These are phyloP conservation scores for Bombycilla garrulus DNA, from an alignment of 2,113 vertebrate genomes.

Conservation along the genomic window DNA sequence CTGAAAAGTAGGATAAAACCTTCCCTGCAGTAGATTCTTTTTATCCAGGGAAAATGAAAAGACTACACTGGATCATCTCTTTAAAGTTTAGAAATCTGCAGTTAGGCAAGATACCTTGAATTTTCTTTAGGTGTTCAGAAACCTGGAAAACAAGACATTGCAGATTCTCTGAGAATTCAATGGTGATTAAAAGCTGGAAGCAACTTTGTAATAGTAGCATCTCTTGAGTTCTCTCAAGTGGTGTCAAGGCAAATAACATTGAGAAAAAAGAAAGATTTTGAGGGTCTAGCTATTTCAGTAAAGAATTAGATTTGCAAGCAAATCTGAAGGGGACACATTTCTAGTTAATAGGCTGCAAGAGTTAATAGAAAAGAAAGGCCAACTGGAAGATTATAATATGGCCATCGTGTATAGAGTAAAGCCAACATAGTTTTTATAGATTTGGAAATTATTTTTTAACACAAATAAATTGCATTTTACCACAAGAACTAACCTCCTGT, in stretches of 20 bases:
- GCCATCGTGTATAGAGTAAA: not conserved
- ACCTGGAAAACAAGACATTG: not conserved
- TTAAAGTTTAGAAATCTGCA: not conserved
- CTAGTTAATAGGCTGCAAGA: not conserved
- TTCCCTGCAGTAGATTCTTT: not conserved
- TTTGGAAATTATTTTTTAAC: not conserved
- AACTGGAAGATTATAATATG: not conserved
- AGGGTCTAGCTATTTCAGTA: not conserved
- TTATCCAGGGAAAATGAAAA: not conserved
- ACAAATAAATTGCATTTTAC: not conserved
- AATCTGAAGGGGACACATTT: not conserved
- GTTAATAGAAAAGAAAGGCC: not conserved
- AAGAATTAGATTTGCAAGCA: not conserved
- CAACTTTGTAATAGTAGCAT: not conserved
- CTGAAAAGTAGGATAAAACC: not conserved
- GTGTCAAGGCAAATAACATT: not conserved
- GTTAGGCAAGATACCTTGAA: not conserved
- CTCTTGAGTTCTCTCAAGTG: not conserved
- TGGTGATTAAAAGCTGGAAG: not conserved
- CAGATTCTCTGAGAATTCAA: not conserved
- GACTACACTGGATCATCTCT: not conserved
- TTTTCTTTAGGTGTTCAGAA: not conserved
- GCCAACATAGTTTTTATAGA: not conserved
- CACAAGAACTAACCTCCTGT: not conserved
- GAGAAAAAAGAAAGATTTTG: not conserved